phyloP scores from a whole-genome alignment of 2,888 invertebrate species.

The Automeris io region DNA sequence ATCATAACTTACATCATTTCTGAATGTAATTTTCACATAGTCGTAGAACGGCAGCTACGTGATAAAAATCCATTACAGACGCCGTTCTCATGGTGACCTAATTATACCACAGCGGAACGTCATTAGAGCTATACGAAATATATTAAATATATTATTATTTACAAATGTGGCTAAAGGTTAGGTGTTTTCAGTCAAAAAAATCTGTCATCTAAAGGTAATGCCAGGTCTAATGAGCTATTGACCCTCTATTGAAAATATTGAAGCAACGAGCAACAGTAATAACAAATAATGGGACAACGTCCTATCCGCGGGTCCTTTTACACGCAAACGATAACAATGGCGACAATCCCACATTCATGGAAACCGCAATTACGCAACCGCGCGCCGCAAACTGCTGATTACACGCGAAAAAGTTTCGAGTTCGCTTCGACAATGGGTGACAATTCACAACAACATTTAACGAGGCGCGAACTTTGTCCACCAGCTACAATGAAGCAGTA shows the following conservation, averaged over 20 bases:
- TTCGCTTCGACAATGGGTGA: slow-evolving; percentile 26
- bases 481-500: slow-evolving; percentile 20
- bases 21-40: no score
- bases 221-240: no score
- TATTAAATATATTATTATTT: no score
- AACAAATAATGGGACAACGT: neutral
- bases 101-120: no score
- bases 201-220: no score
- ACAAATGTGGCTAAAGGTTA: no score
- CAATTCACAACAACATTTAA: slow-evolving; percentile 26
- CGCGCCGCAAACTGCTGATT: slow-evolving; percentile 19
- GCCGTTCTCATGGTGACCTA: no score
- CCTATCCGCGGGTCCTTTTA: neutral
- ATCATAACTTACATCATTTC: no score
- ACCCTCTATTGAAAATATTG: neutral
- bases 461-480: slow-evolving; percentile 1
- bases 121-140: no score
- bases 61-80: no score
- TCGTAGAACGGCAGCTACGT: no score
- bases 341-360: slow-evolving; percentile 23
- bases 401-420: slow-evolving; percentile 21
- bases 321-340: slow-evolving; percentile 8
- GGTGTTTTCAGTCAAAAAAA: no score
- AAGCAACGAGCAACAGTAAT: neutral
- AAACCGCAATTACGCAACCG: slow-evolving; percentile 28